phyloP scores from a whole-genome alignment of 2,888 invertebrate genomes.

The Melanostoma mellinum region DNA sequence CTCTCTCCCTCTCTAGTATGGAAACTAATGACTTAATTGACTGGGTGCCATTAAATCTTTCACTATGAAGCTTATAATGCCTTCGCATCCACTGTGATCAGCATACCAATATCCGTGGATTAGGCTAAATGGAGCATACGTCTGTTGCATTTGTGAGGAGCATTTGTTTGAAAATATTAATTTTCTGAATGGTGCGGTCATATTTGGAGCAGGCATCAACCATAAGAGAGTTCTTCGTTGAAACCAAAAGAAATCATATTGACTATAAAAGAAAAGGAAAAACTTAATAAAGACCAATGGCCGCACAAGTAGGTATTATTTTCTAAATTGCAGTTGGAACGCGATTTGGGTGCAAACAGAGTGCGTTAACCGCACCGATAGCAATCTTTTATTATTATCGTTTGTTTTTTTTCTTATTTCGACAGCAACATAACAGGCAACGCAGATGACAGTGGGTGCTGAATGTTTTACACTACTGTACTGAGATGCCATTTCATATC shows the following conservation, averaged over 20 bases:
- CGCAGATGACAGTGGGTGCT: conserved; percentile 29
- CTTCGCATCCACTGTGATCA: conserved; percentile 38
- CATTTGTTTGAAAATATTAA: conserved; percentile 58
- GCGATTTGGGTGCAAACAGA: conserved; percentile 52
- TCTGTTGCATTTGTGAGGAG: conserved; percentile 52
- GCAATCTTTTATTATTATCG: conserved; percentile 6
- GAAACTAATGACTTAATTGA: conserved; percentile 53
- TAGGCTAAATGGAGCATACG: conserved; percentile 60
- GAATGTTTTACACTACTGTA: conserved; percentile 10
- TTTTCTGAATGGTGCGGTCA: conserved; percentile 55
- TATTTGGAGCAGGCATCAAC: conserved; percentile 49
- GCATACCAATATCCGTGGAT: conserved; percentile 52
- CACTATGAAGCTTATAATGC: conserved; percentile 53
- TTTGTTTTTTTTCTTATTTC: conserved; percentile 9
- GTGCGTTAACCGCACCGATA: conserved; percentile 56
- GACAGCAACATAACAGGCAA: neutral
- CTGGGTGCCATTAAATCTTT: conserved; percentile 61
- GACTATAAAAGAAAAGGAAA: conserved; percentile 12
- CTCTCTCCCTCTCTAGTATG: neutral
- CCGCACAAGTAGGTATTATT: conserved; percentile 16
- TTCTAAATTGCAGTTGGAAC: conserved; percentile 62
- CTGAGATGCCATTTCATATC: neutral
- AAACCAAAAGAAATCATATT: neutral
- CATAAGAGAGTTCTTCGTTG: conserved; percentile 27
- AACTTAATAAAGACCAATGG: conserved; percentile 11